Evolutionary conservation across 2,797 vertebrate species (phyloP).

Genomic region (Silurus aristotelis): DNA sequence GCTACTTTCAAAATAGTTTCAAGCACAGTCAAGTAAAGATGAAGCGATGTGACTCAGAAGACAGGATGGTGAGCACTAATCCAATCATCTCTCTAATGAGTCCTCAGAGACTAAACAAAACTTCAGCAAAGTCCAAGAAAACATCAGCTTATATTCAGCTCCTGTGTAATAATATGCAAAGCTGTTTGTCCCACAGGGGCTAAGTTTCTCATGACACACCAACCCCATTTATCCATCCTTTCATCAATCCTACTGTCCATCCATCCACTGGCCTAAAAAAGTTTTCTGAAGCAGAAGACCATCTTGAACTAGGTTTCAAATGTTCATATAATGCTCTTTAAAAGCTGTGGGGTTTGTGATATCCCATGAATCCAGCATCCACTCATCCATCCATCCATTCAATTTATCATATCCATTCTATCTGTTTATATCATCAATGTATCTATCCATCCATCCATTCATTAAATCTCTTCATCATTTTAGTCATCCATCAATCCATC

Average conservation of each 20-base stretch:
- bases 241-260: no score
- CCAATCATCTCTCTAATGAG: conserved; percentile 46
- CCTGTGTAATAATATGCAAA: conserved; percentile 23
- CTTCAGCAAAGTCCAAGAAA: conserved; percentile 33
- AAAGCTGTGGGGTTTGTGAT: background rate
- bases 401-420: background rate
- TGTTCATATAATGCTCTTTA: background rate
- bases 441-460: background rate
- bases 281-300: no score
- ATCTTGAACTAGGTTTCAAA: background rate
- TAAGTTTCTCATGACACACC: background rate
- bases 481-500: background rate
- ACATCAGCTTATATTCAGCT: conserved; percentile 31
- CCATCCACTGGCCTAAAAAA: background rate
- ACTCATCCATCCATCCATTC: background rate
- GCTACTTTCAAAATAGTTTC: conserved; percentile 18
- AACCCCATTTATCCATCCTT: background rate
- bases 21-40: conserved; percentile 27
- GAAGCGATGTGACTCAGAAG: conserved; percentile 41
- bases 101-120: conserved; percentile 43
- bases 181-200: conserved; percentile 3
- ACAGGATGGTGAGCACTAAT: conserved; percentile 37
- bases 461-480: background rate
- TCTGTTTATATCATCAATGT: background rate
- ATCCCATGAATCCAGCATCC: background rate